Evolutionary conservation across 35 echinoderm and acorn worm genomes (phyloP).

Genomic region (Apostichopus parvimensis): DNA sequence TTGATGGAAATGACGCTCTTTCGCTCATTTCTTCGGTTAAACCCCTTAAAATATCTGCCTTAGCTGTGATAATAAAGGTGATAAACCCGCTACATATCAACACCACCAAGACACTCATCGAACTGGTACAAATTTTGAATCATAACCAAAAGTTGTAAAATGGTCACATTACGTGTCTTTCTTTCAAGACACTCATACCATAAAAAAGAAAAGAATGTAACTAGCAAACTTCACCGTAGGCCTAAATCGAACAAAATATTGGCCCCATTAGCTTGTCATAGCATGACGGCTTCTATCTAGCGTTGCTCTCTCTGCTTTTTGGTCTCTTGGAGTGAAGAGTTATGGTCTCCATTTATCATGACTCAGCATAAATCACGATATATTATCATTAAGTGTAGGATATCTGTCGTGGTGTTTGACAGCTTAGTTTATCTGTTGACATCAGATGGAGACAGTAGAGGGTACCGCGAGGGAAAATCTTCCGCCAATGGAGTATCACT

Average conservation of each 20-base stretch:
- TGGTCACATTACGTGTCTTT: neutral
- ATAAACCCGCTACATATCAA: too few species aligned
- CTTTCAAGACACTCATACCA: neutral
- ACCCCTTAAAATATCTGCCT: too few species aligned
- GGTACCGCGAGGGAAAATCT: neutral
- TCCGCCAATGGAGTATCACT: neutral
- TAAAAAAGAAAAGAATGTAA: neutral
- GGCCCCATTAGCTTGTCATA: conserved; percentile 16
- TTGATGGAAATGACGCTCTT: too few species aligned
- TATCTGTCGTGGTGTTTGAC: conserved; percentile 43
- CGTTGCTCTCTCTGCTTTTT: neutral
- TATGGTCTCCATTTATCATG: conserved; percentile 42
- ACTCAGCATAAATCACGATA: conserved; percentile 51
- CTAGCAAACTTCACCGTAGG: neutral
- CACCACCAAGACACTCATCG: too few species aligned
- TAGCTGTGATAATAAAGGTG: neutral
- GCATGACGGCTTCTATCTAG: conserved; percentile 6
- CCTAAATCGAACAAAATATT: conserved; percentile 23
- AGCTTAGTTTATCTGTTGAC: conserved; percentile 50
- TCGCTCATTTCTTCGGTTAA: too few species aligned
- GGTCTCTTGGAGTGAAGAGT: neutral
- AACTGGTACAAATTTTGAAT: neutral
- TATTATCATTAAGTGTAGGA: conserved; percentile 45
- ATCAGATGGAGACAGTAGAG: conserved; percentile 32
- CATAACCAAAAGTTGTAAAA: neutral